Percentiles rank a stretch among this genome's conserved stretches.
These are phyloP conservation scores for Helicoverpa zea DNA, from an alignment of 1,140 invertebrate genomes.

Conservation along the genomic window DNA sequence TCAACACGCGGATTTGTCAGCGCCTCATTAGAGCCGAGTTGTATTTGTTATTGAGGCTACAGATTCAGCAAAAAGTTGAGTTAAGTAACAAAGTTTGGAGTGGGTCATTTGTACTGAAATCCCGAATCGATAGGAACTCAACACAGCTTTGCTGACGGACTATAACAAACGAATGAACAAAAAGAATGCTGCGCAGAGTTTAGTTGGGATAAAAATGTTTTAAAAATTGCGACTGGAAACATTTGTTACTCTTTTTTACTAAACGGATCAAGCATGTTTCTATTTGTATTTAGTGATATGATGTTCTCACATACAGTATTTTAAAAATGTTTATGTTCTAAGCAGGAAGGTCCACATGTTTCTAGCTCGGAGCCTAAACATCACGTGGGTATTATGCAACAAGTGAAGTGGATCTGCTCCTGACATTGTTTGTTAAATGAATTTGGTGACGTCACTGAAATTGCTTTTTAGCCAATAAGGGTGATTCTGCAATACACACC, in stretches of 20 bases:
- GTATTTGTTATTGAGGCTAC: constrained; percentile 6
- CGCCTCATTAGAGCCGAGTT: background rate
- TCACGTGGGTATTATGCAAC: background rate
- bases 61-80: constrained; percentile 6
- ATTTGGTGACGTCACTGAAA: too few relatives aligned
- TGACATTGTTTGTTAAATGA: too few relatives aligned
- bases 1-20: constrained; percentile 23
- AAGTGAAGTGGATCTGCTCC: background rate
- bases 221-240: too few relatives aligned
- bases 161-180: background rate
- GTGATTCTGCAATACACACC: too few relatives aligned
- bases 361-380: background rate
- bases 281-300: background rate
- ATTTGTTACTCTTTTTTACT: background rate
- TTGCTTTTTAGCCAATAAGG: too few relatives aligned
- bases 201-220: too few relatives aligned
- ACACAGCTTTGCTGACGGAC: background rate
- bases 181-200: too few relatives aligned
- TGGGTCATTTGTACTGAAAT: constrained; percentile 7
- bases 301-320: background rate
- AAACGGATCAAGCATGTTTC: background rate
- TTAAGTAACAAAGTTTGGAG: constrained; percentile 20
- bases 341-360: background rate
- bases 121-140: background rate
- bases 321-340: too few relatives aligned